Evolutionary conservation across 1,140 invertebrate genomes (phyloP).

Genomic region (Cardiocondyla obscurior): DNA sequence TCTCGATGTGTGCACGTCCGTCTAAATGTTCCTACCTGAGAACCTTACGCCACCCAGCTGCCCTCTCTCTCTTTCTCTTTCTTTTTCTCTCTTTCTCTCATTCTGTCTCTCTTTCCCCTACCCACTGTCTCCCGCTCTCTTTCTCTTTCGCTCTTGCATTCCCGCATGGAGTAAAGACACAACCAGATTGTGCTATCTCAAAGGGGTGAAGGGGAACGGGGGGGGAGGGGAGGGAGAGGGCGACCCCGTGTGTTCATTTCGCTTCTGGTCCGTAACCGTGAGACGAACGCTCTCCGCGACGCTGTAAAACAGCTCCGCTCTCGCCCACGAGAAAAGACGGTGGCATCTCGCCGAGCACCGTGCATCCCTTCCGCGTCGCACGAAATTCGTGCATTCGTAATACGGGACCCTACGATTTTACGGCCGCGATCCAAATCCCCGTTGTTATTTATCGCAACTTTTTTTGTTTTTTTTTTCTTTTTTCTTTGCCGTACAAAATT

Average conservation of each 20-base stretch:
- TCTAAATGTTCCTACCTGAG: slow-evolving; percentile 75
- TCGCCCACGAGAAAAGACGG: background rate
- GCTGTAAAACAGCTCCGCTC: slow-evolving; percentile 44
- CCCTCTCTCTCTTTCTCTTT: slow-evolving; percentile 12
- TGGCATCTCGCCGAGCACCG: background rate
- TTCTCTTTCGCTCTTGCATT: slow-evolving; percentile 44
- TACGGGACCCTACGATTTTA: background rate
- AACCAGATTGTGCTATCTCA: slow-evolving; percentile 64
- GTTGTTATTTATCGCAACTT: too few relatives aligned
- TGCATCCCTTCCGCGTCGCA: background rate
- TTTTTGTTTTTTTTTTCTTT: too few relatives aligned
- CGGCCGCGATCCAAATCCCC: background rate
- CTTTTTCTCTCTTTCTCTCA: background rate
- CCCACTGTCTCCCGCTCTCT: background rate
- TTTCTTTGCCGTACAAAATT: too few relatives aligned
- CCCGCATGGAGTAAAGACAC: slow-evolving; percentile 61
- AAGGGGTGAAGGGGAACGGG: background rate
- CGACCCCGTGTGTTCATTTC: slow-evolving; percentile 55
- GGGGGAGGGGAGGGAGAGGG: background rate
- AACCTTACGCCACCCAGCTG: slow-evolving; percentile 68
- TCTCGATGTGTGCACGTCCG: slow-evolving; percentile 71
- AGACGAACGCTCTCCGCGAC: slow-evolving; percentile 30
- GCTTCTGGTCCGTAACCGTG: slow-evolving; percentile 54
- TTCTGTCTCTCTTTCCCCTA: slow-evolving; percentile 21
- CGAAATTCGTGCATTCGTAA: background rate